These are phyloP conservation scores for Prionailurus viverrinus DNA, from an alignment of 2,113 vertebrate species.

Conservation along the genomic window DNA sequence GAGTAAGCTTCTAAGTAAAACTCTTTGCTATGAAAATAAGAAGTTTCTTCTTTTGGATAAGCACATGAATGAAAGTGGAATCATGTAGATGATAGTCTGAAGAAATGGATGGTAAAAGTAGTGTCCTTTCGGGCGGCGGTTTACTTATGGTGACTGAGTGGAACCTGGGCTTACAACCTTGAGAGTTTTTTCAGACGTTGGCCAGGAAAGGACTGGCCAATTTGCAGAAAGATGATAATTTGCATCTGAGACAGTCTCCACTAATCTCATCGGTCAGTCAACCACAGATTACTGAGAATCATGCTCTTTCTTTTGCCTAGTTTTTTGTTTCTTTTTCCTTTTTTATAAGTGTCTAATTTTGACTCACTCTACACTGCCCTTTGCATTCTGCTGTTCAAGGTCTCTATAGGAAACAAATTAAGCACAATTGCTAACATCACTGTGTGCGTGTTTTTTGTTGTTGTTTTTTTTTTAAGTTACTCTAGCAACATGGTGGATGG, in stretches of 20 bases:
- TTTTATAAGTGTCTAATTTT: constrained; percentile 36
- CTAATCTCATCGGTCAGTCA: not conserved
- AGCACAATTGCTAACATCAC: not conserved
- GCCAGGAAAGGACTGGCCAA: not conserved
- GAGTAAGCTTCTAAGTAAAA: constrained; percentile 48
- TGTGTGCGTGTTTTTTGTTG: too few relatives aligned
- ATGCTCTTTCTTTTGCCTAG: not conserved
- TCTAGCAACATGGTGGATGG: constrained; percentile 46
- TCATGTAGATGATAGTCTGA: not conserved
- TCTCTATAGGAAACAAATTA: not conserved
- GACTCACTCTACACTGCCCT: not conserved
- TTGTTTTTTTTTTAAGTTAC: not conserved
- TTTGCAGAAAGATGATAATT: constrained; percentile 12
- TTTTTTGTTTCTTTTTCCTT: constrained; percentile 56
- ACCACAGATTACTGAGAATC: not conserved
- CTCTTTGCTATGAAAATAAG: constrained; percentile 6
- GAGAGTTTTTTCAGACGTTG: not conserved
- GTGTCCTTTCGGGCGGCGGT: not conserved
- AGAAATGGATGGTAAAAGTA: not conserved
- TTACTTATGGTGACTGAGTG: not conserved
- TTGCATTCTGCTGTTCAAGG: not conserved
- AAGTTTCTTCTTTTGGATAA: not conserved
- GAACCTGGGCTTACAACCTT: not conserved
- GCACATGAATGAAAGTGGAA: not conserved
- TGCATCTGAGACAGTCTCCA: not conserved